Base-by-base conservation (phyloP, 2,888 invertebrate genomes). In the Limenitis camilla region DNA sequence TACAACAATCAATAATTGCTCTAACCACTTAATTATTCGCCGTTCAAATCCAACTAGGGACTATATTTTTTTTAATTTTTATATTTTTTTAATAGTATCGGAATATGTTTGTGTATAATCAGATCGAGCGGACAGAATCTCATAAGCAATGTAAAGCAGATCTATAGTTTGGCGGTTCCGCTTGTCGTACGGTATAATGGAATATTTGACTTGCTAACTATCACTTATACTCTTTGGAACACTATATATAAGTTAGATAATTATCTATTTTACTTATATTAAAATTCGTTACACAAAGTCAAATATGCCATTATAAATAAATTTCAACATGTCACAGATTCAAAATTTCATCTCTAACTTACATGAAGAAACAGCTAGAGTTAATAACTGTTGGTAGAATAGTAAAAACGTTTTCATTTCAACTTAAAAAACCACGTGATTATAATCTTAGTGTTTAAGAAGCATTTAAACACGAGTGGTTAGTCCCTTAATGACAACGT, bases 1-100 rank as follows among this genome's bases (percentile, higher is more conserved):
- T 78, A 78, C 78, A 78, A 75, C 70, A 64, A 69, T 69, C 66
- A 63, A 58, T 72, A 71, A 72, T 74, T 68, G 69, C 66, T 68
- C 69, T 65, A 64, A 65, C 63, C 58, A 62, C 59, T 62, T 59
- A 52, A 45, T 50, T 53, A 52, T 54, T 36, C 9, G 6, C 35
- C 35, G 35, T 35, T 36, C 9, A 4, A 5, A n/a, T 35, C 10
- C 5, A 36, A 10, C 10, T 6, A 36, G 35, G n/a, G 35, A 6
- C 10, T 35, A 4, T 10, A 10, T 35, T n/a, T 36, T 35, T 36
- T 10, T 2, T 10, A 36, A 1, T 4, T 36, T 35, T 36, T 6
- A 10, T 10, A 36, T 10, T 36, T 36, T 36, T 5, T 10, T 36
- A 19, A 19, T 19, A 19, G n/a, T 36, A 36, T 36, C 35, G 10